A percentile compares a stretch with the other conserved stretches of the same genome.
Conservation (phyloP, 2,113 vertebrate genomes). For the Lophotis ruficrista region DNA sequence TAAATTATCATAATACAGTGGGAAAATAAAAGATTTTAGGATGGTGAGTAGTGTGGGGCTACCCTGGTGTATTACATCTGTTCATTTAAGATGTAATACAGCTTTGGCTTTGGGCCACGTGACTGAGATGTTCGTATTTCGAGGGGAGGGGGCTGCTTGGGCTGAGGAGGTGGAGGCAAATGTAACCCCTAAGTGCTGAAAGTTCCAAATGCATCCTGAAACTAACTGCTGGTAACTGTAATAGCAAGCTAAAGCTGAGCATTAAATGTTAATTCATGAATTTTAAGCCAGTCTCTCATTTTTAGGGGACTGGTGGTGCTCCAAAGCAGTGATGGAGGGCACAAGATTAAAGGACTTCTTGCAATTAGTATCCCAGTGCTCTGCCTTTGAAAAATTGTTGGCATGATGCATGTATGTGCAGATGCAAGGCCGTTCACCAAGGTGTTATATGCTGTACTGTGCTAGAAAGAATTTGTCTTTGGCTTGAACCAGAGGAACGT, state of each 20-base stretch:
- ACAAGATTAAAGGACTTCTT: neutral
- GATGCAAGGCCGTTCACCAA: neutral
- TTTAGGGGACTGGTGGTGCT: neutral
- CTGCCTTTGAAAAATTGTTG: neutral
- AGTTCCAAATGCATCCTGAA: neutral
- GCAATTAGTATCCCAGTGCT: neutral
- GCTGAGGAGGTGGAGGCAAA: neutral
- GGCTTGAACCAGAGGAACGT: neutral
- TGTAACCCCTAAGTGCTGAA: neutral
- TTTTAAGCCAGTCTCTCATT: neutral
- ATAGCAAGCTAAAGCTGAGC: neutral
- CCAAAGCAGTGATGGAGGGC: neutral
- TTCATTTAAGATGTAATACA: neutral
- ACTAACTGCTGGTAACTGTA: neutral
- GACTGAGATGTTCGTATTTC: neutral
- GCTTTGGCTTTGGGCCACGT: neutral
- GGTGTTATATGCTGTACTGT: neutral
- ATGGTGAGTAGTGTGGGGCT: neutral
- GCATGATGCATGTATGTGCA: no score
- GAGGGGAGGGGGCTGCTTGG: neutral
- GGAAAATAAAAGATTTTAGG: neutral
- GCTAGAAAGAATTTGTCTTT: neutral
- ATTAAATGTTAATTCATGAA: neutral
- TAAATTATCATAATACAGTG: conserved; percentile 46
- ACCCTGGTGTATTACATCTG: neutral